Conservation (phyloP, 2,113 vertebrate genomes). For the Nesoenas mayeri region DNA sequence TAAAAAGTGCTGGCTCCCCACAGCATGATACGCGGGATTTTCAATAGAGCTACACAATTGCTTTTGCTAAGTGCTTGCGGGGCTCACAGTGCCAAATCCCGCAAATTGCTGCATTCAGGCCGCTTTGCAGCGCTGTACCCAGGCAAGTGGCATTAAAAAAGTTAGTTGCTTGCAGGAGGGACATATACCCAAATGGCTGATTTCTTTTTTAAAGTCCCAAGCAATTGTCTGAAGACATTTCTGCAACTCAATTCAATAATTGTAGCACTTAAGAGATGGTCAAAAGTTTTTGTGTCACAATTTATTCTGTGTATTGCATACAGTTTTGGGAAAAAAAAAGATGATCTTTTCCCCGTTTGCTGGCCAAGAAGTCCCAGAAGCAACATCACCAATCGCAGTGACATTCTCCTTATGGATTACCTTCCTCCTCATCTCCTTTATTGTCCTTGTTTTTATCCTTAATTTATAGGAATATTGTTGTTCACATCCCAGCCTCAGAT, state of each 20-base stretch:
- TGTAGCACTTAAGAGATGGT: neutral
- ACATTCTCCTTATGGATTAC: neutral
- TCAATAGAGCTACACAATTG: conserved; percentile 66
- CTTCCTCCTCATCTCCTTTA: neutral
- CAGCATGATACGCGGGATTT: conserved; percentile 51
- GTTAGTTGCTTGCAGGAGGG: conserved; percentile 29
- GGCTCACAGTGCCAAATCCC: conserved; percentile 49
- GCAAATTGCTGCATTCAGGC: conserved; percentile 56
- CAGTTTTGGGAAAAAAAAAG: neutral
- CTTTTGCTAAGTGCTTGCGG: conserved; percentile 70
- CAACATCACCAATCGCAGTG: neutral
- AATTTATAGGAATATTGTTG: neutral
- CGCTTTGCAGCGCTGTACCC: conserved; percentile 15
- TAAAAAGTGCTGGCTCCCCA: conserved; percentile 69
- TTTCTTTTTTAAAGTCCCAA: neutral
- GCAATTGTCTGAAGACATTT: neutral
- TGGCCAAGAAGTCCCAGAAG: neutral
- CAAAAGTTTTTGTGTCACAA: neutral
- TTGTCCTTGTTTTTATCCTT: neutral
- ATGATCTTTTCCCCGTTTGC: neutral
- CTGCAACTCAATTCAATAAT: neutral
- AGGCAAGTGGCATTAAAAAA: conserved; percentile 14
- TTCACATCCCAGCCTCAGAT: neutral
- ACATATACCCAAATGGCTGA: neutral
- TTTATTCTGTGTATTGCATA: neutral